A percentile compares a stretch with the other conserved stretches of the same genome.
phyloP scores from a whole-genome alignment of 2,113 vertebrate species.

The Parus major region DNA sequence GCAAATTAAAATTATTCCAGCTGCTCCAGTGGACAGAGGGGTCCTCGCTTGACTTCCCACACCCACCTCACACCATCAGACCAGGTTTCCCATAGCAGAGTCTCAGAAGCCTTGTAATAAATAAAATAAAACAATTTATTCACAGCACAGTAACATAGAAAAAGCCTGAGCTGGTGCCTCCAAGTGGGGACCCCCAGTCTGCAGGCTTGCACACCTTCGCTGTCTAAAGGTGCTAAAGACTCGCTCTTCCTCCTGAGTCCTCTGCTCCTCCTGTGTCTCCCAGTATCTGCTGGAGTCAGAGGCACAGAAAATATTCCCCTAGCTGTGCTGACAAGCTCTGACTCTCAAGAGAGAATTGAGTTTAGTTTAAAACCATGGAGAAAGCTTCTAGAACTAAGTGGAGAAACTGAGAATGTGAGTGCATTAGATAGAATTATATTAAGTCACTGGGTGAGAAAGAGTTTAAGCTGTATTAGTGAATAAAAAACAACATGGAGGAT shows the following conservation, averaged over 20 bases:
- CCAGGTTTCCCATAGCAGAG: not conserved
- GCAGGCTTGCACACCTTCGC: not conserved
- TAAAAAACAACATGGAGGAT: too few relatives aligned
- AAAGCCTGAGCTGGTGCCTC: not conserved
- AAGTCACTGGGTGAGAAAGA: too few relatives aligned
- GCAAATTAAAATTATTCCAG: not conserved
- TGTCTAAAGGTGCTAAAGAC: not conserved
- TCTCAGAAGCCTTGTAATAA: not conserved
- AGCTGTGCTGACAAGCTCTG: too few relatives aligned
- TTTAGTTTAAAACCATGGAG: too few relatives aligned
- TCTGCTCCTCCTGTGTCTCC: not conserved
- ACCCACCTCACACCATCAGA: not conserved
- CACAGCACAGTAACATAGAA: not conserved
- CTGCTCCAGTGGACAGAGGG: not conserved
- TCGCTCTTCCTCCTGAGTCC: not conserved
- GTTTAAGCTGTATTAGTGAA: too few relatives aligned
- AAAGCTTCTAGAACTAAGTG: too few relatives aligned
- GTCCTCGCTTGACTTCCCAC: rapidly evolving
- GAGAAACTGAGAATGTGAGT: too few relatives aligned
- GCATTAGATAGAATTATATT: too few relatives aligned
- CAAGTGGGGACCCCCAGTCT: rapidly evolving
- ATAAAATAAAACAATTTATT: not conserved
- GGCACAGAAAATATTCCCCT: too few relatives aligned
- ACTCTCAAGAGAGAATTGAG: too few relatives aligned
- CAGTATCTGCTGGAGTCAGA: too few relatives aligned